Percentiles rank a stretch among this genome's conserved stretches.
These are phyloP conservation scores for Poecilia velifera DNA, from an alignment of 2,797 vertebrate genomes.

Conservation along the genomic window DNA sequence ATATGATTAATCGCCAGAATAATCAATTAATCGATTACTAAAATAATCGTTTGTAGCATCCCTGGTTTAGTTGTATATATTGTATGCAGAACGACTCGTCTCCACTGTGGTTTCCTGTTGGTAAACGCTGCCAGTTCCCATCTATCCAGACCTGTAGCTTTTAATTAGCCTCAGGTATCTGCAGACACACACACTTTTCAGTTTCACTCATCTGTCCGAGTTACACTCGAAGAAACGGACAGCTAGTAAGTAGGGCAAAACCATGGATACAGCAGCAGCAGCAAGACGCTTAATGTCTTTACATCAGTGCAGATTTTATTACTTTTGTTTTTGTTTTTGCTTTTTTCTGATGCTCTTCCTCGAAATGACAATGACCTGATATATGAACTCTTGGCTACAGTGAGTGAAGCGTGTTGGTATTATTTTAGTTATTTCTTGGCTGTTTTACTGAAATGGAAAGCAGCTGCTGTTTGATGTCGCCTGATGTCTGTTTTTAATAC, in stretches of 20 bases:
- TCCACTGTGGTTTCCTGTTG: not conserved
- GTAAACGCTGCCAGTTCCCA: constrained; percentile 3
- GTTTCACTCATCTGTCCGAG: constrained; percentile 36
- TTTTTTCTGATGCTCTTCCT: not conserved
- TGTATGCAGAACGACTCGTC: not conserved
- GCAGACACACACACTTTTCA: constrained; percentile 36
- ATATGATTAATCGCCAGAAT: too few relatives aligned
- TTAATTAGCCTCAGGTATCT: constrained; percentile 52
- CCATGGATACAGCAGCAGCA: constrained; percentile 10
- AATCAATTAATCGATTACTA: too few relatives aligned
- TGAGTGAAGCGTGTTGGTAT: too few relatives aligned
- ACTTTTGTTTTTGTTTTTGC: not conserved
- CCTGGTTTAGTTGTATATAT: not conserved
- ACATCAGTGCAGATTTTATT: not conserved
- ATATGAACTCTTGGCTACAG: not conserved
- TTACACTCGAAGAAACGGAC: constrained; percentile 39
- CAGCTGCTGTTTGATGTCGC: not conserved
- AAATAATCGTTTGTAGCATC: not conserved
- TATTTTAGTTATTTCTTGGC: not conserved
- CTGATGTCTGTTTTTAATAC: not conserved
- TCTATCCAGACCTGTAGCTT: constrained; percentile 46
- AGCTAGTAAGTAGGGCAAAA: constrained; percentile 35
- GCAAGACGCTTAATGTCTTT: not conserved
- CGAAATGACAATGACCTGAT: not conserved
- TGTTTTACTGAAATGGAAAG: not conserved